Percentiles rank a stretch among this genome's conserved stretches.
Evolutionary conservation across 2,797 vertebrate species (phyloP).

Genomic region (Enoplosus armatus): DNA sequence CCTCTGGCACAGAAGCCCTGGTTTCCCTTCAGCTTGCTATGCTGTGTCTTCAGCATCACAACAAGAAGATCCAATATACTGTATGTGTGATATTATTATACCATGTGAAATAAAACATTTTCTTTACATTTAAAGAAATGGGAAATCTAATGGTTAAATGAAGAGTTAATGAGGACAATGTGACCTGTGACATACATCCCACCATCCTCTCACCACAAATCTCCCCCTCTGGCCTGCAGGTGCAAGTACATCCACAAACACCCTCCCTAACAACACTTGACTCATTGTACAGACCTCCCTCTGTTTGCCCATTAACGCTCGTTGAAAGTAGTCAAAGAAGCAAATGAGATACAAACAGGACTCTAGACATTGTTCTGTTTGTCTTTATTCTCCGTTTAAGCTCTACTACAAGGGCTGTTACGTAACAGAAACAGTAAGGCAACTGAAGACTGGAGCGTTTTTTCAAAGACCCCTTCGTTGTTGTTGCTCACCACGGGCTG

Average conservation of each 20-base stretch:
- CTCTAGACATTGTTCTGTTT: slow-evolving; percentile 29
- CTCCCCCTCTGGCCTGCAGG: slow-evolving; percentile 17
- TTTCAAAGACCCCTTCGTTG: slow-evolving; percentile 11
- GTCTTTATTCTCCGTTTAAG: slow-evolving; percentile 32
- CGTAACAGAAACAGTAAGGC: slow-evolving; percentile 36
- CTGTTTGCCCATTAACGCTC: slow-evolving; percentile 24
- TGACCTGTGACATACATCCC: neutral
- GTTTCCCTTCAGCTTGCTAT: too few species aligned
- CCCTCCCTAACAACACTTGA: neutral
- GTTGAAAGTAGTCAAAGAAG: slow-evolving; percentile 8
- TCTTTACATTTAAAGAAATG: neutral
- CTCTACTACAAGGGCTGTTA: slow-evolving; percentile 34
- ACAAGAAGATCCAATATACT: neutral
- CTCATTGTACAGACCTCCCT: slow-evolving; percentile 21
- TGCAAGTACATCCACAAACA: slow-evolving; percentile 11
- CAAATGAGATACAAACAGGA: slow-evolving; percentile 28
- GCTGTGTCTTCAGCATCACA: neutral
- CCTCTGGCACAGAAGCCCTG: neutral
- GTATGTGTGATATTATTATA: neutral
- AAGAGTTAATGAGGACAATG: neutral
- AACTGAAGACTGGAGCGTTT: slow-evolving; percentile 9
- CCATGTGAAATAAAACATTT: neutral
- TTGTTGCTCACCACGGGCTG: slow-evolving; percentile 14
- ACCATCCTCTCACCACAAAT: slow-evolving; percentile 24
- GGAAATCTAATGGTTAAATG: neutral